A percentile compares a stretch with the other conserved stretches of the same genome.
Conservation (phyloP, 2,888 invertebrate species). For the Trissolcus brochymenae region DNA sequence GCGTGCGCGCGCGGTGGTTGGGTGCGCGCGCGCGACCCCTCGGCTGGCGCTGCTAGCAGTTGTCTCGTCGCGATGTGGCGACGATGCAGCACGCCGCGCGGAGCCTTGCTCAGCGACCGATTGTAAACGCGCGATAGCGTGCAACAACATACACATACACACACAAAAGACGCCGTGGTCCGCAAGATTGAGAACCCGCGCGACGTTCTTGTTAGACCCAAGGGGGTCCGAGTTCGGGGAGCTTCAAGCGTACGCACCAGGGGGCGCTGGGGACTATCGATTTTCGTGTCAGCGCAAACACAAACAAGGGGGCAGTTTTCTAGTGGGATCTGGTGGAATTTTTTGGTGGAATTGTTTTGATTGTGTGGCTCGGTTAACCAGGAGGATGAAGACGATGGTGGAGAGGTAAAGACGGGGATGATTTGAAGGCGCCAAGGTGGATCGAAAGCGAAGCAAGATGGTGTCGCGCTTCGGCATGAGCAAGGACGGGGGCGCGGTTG, state of each 20-base stretch:
- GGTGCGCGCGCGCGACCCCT: constrained; percentile 28
- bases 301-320: not conserved
- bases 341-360: constrained; percentile 1
- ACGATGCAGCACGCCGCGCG: constrained; percentile 34
- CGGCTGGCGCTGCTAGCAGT: constrained; percentile 25
- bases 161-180: too few relatives aligned
- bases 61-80: constrained; percentile 42
- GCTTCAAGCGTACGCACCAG: constrained; percentile 61
- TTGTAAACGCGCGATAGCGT: constrained; percentile 22
- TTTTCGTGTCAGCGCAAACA: constrained; percentile 59
- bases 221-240: not conserved
- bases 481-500: constrained; percentile 71
- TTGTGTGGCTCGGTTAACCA: not conserved
- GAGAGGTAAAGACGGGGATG: constrained; percentile 1
- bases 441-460: constrained; percentile 61
- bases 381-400: not conserved
- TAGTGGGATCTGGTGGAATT: not conserved
- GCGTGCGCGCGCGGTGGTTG: constrained; percentile 8
- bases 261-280: constrained; percentile 68
- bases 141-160: too few relatives aligned
- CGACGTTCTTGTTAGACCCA: too few relatives aligned
- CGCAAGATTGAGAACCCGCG: not conserved
- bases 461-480: constrained; percentile 72
- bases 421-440: constrained; percentile 15
- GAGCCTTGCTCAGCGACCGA: constrained; percentile 9